Evolutionary conservation across 2,888 invertebrate species (phyloP), one percentile per base, ranked within the genome.

Genomic region (Lamellibrachia columna): DNA sequence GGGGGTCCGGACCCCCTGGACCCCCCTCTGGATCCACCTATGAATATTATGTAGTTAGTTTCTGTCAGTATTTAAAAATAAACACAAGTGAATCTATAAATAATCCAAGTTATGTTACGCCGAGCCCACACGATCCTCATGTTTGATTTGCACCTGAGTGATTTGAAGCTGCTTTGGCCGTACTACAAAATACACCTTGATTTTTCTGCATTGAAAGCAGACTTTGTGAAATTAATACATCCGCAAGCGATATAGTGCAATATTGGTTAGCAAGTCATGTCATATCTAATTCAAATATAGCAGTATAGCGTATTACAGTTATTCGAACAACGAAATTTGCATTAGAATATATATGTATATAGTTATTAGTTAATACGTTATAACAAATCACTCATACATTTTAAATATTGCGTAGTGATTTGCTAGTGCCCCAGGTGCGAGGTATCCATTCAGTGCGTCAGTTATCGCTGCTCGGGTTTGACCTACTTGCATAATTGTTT

Each of bases 381-480:
- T 75, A 15, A 75, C 22, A 75, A 6, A 75, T 75, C 22, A 22
- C 75, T 22, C 75, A 75, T 75, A 22, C 75, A n/a, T 75, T 75
- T 75, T 75, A 75, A 75, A 75, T 75, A 22, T 22, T 75, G 75
- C 75, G 75, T 75, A 75, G 75, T 75, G n/a, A 75, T 75, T 75
- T 75, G 75, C 6, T 75, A 75, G 22, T 75, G 75, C 75, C 75
- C 75, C 75, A 75, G 75, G 75, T 75, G 75, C 75, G 75, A 75
- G 75, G 75, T 75, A 75, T 75, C 75, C n/a, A n/a, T 75, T 75
- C 75, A 75, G 75, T 75, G 75, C 75, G 75, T 75, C 75, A 75
- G 75, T 75, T 75, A 75, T 75, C 75, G 22, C 75, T 22, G 15
- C 75, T 75, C 22, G 75, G 75, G 75, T 75, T 75, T 75, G 75